Conservation (phyloP, 2,888 invertebrate species). For the Nephrotoma flavescens region DNA sequence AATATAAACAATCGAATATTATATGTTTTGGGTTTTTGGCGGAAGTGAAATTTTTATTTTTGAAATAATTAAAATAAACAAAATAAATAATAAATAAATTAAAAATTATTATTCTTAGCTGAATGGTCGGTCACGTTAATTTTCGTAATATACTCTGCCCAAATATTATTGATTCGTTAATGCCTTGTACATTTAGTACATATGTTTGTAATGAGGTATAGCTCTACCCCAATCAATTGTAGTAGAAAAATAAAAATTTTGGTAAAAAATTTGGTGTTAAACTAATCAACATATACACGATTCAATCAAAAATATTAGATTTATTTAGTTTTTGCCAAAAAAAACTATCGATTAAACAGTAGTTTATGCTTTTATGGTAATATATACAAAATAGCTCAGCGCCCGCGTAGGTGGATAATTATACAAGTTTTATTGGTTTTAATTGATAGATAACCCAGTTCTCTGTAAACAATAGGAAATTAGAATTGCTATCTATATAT, state of each 20-base stretch:
- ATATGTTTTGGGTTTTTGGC: not conserved
- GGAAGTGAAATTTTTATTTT: not conserved
- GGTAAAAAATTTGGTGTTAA: not conserved
- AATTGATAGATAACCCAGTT: not conserved
- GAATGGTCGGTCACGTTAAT: not conserved
- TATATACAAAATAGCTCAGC: not conserved
- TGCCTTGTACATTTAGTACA: not conserved
- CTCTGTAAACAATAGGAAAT: not conserved
- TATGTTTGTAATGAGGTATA: not conserved
- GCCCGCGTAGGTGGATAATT: not conserved
- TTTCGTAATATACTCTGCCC: not conserved
- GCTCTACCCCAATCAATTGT: not conserved
- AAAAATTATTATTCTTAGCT: not conserved
- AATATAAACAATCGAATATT: not conserved
- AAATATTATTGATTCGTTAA: not conserved
- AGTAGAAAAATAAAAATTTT: not conserved
- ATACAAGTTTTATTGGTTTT: not conserved
- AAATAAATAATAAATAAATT: not conserved
- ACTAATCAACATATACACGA: not conserved
- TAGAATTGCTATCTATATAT: not conserved
- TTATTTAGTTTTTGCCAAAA: not conserved
- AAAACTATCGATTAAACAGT: not conserved
- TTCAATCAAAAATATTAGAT: not conserved
- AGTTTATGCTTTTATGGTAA: not conserved
- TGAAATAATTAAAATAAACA: not conserved